Percentiles rank a stretch among this genome's conserved stretches.
These are phyloP conservation scores for Antidorcas marsupialis DNA, from an alignment of 2,113 vertebrate species.

Conservation along the genomic window DNA sequence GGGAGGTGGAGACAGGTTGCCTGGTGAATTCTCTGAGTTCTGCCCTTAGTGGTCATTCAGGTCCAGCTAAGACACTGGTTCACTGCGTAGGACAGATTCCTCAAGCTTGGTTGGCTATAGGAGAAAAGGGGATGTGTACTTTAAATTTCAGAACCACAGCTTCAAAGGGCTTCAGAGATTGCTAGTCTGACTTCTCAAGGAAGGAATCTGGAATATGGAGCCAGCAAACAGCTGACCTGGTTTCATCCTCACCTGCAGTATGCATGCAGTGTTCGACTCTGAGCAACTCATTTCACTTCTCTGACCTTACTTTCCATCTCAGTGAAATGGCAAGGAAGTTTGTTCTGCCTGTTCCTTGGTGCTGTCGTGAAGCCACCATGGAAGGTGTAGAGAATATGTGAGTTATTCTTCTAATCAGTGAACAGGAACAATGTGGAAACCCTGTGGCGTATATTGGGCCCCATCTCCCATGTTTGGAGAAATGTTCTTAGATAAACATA, in stretches of 20 bases:
- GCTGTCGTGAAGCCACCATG: neutral
- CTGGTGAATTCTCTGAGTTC: neutral
- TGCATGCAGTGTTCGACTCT: neutral
- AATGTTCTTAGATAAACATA: neutral
- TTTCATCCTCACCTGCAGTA: neutral
- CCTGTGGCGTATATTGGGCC: neutral
- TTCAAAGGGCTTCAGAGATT: neutral
- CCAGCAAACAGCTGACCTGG: neutral
- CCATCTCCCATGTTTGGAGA: neutral
- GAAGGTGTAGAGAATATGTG: neutral
- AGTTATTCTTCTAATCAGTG: neutral
- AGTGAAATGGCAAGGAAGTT: neutral
- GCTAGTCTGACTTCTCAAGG: neutral
- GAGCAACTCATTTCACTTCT: neutral
- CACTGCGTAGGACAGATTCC: neutral
- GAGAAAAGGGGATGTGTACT: neutral
- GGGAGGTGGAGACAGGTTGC: neutral
- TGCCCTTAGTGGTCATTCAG: neutral
- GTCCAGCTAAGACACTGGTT: neutral
- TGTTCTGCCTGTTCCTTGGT: neutral
- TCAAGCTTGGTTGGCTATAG: neutral
- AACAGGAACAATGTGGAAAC: neutral
- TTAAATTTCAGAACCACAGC: neutral
- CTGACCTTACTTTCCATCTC: neutral
- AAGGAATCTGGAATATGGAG: neutral